Conservation (phyloP, 1,140 invertebrate genomes). For the Bombus balteatus region DNA sequence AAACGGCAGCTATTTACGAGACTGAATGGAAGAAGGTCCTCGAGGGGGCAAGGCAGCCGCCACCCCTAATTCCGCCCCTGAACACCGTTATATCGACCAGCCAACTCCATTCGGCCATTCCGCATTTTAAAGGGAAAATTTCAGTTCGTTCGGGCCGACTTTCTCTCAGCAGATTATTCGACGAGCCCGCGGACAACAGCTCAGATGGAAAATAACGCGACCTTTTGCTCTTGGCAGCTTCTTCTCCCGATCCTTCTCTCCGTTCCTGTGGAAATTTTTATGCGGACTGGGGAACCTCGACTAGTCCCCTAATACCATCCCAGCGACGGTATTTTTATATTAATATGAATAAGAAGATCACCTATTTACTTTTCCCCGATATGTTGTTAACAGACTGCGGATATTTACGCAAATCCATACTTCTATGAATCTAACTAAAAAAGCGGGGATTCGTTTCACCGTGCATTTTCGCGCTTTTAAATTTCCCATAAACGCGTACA, state of each 20-base stretch:
- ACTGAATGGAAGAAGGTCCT: constrained; percentile 77
- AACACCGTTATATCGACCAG: constrained; percentile 74
- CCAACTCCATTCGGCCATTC: constrained; percentile 73
- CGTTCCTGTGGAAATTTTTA: neutral
- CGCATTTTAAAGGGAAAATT: constrained; percentile 82
- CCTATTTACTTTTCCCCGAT: neutral
- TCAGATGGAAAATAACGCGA: constrained; percentile 82
- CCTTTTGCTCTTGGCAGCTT: constrained; percentile 81
- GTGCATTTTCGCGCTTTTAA: too few relatives aligned
- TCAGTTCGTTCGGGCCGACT: constrained; percentile 77
- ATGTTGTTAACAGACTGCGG: neutral
- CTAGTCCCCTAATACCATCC: neutral
- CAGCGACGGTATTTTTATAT: neutral
- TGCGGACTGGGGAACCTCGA: neutral
- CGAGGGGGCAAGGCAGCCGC: constrained; percentile 53
- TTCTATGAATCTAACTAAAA: neutral
- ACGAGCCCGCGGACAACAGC: constrained; percentile 74
- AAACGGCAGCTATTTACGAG: constrained; percentile 75
- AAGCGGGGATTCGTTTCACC: neutral
- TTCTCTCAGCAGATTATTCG: constrained; percentile 77
- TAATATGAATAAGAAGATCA: neutral
- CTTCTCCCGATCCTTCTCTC: constrained; percentile 30
- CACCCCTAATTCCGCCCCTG: constrained; percentile 48
- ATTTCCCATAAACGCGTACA: too few relatives aligned
- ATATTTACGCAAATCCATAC: neutral